Base-by-base conservation (phyloP, 1,140 invertebrate species). In the Aporrectodea caliginosa region DNA sequence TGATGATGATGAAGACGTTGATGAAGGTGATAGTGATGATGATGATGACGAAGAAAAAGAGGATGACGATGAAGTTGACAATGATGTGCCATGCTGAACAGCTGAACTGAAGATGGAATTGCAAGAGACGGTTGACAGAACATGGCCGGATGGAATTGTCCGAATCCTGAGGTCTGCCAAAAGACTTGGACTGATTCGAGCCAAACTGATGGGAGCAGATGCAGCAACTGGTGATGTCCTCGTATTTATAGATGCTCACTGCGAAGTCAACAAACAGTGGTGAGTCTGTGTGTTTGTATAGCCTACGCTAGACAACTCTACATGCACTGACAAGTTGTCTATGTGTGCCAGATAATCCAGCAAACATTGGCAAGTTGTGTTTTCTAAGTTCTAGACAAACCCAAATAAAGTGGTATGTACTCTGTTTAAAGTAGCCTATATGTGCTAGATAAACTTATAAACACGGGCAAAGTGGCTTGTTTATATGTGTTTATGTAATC, bases 161-260 rank as follows among this genome's bases (percentile, higher is more conserved):
- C 91, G 91, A 83, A 86, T 97, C 32, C 83, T 95, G 22, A 88
- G 94, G 71, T 88, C 77, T 12, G n/a, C 16, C 2, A 29, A 81
- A 69, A 78, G 80, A 35, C 22, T 31, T 14, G 80, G 80, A 22
- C 90, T 99, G 79, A 99, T 98, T 83, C 91, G 96, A 81, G 97
- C 97, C 0, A 90, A 97, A 77, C 89, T 99, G 16, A 87, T 97
- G 77, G 94, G 97, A 1, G 96, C 96, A 27, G 89, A 91, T 34
- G 91, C 92, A 79, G 95, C 96, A 68, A 94, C 91, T 35, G 97
- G 94, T 0, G 92, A 93, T 0, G 95, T 98, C 0, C 90, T 99
- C 16, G 98, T 97, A 16, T 99, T 97, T 89, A 91, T 99, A 70
- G 97, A 99, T 88, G 98, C 95, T 27, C 97, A 99, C 89, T 98